These are phyloP conservation scores for Chelmon rostratus DNA, from an alignment of 2,797 vertebrate genomes.

Conservation along the genomic window DNA sequence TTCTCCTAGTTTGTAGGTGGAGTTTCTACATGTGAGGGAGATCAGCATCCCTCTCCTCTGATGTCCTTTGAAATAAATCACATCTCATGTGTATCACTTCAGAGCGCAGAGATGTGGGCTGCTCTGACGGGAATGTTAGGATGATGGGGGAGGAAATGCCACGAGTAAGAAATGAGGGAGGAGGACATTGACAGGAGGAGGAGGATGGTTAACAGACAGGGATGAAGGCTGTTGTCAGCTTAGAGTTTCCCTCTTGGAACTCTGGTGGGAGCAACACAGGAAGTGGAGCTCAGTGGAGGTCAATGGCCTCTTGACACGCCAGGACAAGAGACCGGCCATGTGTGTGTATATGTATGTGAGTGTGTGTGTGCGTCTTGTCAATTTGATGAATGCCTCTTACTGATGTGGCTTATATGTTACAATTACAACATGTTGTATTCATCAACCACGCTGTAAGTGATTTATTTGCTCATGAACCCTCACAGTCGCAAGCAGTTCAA, in stretches of 20 bases:
- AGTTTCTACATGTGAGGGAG: slow-evolving; percentile 13
- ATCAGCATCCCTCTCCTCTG: neutral
- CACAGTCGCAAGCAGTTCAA: slow-evolving; percentile 30
- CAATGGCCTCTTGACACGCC: slow-evolving; percentile 74
- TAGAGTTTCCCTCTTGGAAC: slow-evolving; percentile 57
- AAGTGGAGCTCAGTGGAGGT: slow-evolving; percentile 76
- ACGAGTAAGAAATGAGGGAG: slow-evolving; percentile 57
- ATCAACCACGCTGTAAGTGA: slow-evolving; percentile 61
- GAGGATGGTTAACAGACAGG: slow-evolving; percentile 54
- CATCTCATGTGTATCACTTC: slow-evolving; percentile 6
- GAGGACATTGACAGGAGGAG: slow-evolving; percentile 48
- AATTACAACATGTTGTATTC: slow-evolving; percentile 67
- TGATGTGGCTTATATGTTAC: slow-evolving; percentile 57
- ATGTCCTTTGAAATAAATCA: slow-evolving; percentile 28
- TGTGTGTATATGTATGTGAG: slow-evolving; percentile 42
- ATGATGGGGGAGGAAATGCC: slow-evolving; percentile 56
- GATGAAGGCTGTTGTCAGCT: slow-evolving; percentile 64
- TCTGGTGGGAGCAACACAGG: slow-evolving; percentile 64
- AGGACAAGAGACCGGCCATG: slow-evolving; percentile 59
- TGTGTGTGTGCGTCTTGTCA: slow-evolving; percentile 45
- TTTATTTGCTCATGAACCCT: slow-evolving; percentile 58
- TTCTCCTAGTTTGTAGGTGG: slow-evolving; percentile 10
- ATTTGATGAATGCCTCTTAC: slow-evolving; percentile 60
- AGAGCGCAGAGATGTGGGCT: slow-evolving; percentile 14
- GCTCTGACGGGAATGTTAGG: slow-evolving; percentile 39